A percentile compares a stretch with the other conserved stretches of the same genome.
Conservation (phyloP, 2,888 invertebrate genomes). For the Meliscaeva auricollis region DNA sequence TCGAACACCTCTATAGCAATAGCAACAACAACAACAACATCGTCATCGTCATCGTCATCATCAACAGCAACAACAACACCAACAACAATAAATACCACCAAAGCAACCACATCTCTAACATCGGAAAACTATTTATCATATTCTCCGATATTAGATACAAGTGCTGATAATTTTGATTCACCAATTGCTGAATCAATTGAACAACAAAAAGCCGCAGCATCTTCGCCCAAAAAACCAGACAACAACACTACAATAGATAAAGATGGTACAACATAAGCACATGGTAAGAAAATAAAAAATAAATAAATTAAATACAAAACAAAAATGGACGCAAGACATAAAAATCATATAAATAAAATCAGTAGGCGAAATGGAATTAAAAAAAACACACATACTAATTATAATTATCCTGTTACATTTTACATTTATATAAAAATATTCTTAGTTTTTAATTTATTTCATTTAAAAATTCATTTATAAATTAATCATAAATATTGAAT, state of each 20-base stretch:
- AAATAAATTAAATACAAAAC: slow-evolving; percentile 21
- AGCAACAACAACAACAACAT: slow-evolving; percentile 30
- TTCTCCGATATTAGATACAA: slow-evolving; percentile 70
- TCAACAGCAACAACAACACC: slow-evolving; percentile 13
- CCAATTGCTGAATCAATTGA: slow-evolving; percentile 68
- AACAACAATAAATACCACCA: slow-evolving; percentile 27
- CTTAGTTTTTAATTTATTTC: slow-evolving; percentile 47
- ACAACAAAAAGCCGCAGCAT: slow-evolving; percentile 57
- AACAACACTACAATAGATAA: slow-evolving; percentile 47
- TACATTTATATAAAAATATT: not conserved
- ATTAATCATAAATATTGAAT: slow-evolving; percentile 57
- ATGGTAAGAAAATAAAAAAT: slow-evolving; percentile 70
- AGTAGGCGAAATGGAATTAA: slow-evolving; percentile 29
- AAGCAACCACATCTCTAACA: slow-evolving; percentile 24
- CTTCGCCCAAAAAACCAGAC: slow-evolving; percentile 52
- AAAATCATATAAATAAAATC: slow-evolving; percentile 40
- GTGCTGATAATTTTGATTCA: slow-evolving; percentile 72
- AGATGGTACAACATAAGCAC: slow-evolving; percentile 54
- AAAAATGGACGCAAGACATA: slow-evolving; percentile 5
- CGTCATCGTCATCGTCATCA: slow-evolving; percentile 30
- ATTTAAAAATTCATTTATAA: slow-evolving; percentile 33
- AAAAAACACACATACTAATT: not conserved
- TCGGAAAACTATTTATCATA: slow-evolving; percentile 60
- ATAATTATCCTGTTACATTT: slow-evolving; percentile 27
- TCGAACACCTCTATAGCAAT: not conserved